phyloP scores from a whole-genome alignment of 23 tunicate species.

The Ascidia mentula region DNA sequence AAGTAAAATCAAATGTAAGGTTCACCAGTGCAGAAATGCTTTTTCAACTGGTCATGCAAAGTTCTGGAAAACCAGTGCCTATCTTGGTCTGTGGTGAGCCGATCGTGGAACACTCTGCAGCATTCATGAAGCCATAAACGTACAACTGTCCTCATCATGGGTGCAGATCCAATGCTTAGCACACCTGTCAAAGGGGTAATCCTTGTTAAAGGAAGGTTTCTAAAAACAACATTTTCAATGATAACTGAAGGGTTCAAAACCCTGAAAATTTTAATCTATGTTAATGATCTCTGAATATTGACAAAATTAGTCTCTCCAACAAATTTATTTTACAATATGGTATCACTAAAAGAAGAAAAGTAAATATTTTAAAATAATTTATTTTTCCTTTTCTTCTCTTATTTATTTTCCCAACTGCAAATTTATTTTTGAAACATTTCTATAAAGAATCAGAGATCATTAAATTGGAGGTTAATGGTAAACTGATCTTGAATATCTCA shows the following conservation, averaged over 20 bases:
- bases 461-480: too few species aligned
- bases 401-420: too few species aligned
- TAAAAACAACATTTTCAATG: neutral
- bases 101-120: constrained; percentile 61
- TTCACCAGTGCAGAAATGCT: constrained; percentile 77
- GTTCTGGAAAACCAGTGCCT: constrained; percentile 41
- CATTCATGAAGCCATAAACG: constrained; percentile 93
- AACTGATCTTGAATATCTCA: neutral
- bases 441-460: too few species aligned
- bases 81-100: constrained; percentile 38
- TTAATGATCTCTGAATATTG: too few species aligned
- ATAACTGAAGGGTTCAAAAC: too few species aligned
- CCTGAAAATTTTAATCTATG: too few species aligned
- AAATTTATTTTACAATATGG: too few species aligned
- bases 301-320: neutral
- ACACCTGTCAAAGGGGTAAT: neutral
- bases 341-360: too few species aligned
- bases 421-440: too few species aligned
- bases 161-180: constrained; percentile 10
- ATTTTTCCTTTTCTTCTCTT: too few species aligned
- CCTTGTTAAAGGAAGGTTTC: neutral
- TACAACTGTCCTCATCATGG: constrained; percentile 72
- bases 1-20: too few species aligned
- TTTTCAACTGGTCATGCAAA: constrained; percentile 40
- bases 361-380: too few species aligned